Evolutionary conservation across 1,140 invertebrate genomes (phyloP), one percentile per base, ranked within the genome.

Genomic region (Zeugodacus cucurbitae): DNA sequence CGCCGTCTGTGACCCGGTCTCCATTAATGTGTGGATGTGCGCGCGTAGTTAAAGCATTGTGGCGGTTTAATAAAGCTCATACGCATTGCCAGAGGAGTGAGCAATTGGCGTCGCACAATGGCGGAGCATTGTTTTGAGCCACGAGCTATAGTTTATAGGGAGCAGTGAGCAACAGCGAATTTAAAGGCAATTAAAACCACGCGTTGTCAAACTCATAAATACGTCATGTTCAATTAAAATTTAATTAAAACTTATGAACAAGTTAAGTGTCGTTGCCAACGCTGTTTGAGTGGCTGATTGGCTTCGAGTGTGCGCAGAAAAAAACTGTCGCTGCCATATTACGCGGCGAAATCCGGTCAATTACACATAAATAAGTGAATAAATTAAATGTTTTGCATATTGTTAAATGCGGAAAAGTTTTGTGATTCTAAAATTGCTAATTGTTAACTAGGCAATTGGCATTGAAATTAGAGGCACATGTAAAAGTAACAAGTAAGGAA

Each of bases 141-240:
- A 37, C 26, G 4, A 82, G 22, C 41, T 22, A n/a, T 29, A 22
- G n/a, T n/a, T n/a, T n/a, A n/a, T n/a, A n/a, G n/a, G n/a, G n/a
- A 48, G 22, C 74, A 48, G 5, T 48, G 37, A 82, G 41, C 26
- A 17, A 41, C 41, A 48, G 44, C 29, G 74, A 14, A n/a, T 82
- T 82, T 82, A 82, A 82, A 44, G 74, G 74, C n/a, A 82, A 82
- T 82, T 82, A 82, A 82, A 82, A 82, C 74, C 74, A 82, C 74
- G 74, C 74, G 74, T 82, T 82, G 74, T 82, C 74, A 82, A 82
- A 82, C 74, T 82, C 74, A 82, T 82, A 82, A 82, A 82, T 82
- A 82, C 74, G 74, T 82, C 74, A 82, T 82, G 74, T 82, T 82
- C 74, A 82, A 82, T 82, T 82, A 82, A 82, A 82, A 82, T 82